phyloP scores from a whole-genome alignment of 1,140 invertebrate genomes.

The Ptiloglossa arizonensis region DNA sequence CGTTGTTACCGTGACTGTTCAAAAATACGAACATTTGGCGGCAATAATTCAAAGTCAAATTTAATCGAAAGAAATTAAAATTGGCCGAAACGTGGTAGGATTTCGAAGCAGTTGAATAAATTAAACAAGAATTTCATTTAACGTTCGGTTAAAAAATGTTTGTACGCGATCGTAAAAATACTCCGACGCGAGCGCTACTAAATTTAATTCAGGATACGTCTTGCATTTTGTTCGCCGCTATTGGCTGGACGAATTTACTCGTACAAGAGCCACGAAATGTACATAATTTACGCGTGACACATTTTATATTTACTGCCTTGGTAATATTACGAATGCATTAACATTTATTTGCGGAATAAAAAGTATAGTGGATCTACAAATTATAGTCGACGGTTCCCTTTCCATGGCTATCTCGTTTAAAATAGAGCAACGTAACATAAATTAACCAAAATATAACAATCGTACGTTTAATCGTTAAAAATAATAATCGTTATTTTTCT shows the following conservation, averaged over 20 bases:
- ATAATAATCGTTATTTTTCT: too few species aligned
- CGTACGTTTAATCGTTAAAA: too few species aligned
- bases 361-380: too few species aligned
- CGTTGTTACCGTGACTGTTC: neutral
- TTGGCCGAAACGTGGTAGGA: neutral
- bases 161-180: neutral
- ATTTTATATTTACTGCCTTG: neutral
- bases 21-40: neutral
- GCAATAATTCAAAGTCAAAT: neutral
- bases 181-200: neutral
- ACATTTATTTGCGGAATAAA: neutral
- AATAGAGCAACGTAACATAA: neutral
- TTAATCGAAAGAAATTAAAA: neutral
- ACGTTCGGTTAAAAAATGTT: neutral
- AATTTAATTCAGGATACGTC: neutral
- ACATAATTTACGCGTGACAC: neutral
- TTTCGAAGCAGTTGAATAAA: neutral
- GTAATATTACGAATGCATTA: neutral
- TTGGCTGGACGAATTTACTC: neutral
- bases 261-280: neutral
- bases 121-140: neutral
- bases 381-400: neutral
- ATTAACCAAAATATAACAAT: neutral
- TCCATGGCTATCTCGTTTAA: neutral
- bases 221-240: neutral